phyloP scores from a whole-genome alignment of 1,140 invertebrate genomes.

The Rhynchophorus ferrugineus region DNA sequence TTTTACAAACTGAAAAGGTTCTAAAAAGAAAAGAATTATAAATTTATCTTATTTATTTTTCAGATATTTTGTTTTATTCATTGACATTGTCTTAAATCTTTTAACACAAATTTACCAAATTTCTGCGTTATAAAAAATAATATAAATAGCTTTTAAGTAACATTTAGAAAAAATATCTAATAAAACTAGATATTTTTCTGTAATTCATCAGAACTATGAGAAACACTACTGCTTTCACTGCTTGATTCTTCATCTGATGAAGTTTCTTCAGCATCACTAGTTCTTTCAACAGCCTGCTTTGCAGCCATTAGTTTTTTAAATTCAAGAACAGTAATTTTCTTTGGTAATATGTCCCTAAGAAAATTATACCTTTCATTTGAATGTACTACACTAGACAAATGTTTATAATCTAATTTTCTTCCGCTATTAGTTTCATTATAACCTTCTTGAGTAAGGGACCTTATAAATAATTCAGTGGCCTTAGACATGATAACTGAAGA shows the following conservation, averaged over 20 bases:
- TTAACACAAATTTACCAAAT: too few relatives aligned
- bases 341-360: conserved; percentile 60
- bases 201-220: conserved; percentile 7
- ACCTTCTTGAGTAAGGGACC: conserved; percentile 53
- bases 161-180: too few relatives aligned
- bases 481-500: conserved; percentile 62
- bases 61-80: too few relatives aligned
- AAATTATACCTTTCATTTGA: conserved; percentile 58
- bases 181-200: too few relatives aligned
- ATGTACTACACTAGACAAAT: conserved; percentile 61
- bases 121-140: too few relatives aligned
- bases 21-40: too few relatives aligned
- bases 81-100: too few relatives aligned
- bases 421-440: conserved; percentile 43
- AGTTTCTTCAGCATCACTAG: conserved; percentile 8
- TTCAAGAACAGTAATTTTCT: conserved; percentile 59
- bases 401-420: conserved; percentile 55
- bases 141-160: too few relatives aligned
- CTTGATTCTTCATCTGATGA: conserved; percentile 22
- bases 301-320: conserved; percentile 59
- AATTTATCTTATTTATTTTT: too few relatives aligned
- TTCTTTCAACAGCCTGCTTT: conserved; percentile 36
- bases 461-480: conserved; percentile 66
- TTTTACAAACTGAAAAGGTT: too few relatives aligned
- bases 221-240: conserved; percentile 15